phyloP scores from a whole-genome alignment of 2,797 vertebrate species.

The Hemitrygon akajei region DNA sequence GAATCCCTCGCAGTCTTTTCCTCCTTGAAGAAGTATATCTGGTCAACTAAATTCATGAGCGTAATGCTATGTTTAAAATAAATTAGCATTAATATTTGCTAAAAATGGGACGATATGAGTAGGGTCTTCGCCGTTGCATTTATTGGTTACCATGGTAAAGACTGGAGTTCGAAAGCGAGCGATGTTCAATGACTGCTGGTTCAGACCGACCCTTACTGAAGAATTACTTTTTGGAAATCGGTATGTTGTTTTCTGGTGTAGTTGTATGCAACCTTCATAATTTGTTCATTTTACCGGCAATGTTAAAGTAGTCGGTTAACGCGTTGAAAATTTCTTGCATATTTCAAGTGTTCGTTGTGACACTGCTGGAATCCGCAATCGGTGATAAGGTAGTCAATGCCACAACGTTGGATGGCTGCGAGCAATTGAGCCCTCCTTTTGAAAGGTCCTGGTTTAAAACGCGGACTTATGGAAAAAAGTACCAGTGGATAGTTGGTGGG shows the following conservation, averaged over 20 bases:
- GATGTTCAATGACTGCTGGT: background rate
- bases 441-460: background rate
- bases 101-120: background rate
- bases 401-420: background rate
- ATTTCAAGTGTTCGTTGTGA: background rate
- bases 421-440: background rate
- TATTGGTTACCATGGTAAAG: slow-evolving; percentile 28
- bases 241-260: background rate
- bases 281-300: background rate
- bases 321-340: background rate
- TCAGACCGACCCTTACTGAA: background rate
- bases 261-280: background rate
- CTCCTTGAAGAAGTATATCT: too few relatives aligned
- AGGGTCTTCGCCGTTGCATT: background rate
- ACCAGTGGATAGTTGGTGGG: background rate
- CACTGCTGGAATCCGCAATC: background rate
- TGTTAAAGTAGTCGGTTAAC: background rate
- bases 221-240: slow-evolving; percentile 17
- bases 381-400: background rate
- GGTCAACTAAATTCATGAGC: background rate
- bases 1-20: background rate
- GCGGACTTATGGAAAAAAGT: background rate
- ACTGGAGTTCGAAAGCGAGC: background rate
- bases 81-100: background rate
- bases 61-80: slow-evolving; percentile 4